Percentiles rank a stretch among this genome's conserved stretches.
These are phyloP conservation scores for Desmophyllum pertusum DNA, from an alignment of 92 coral and sea anemone species.

Conservation along the genomic window DNA sequence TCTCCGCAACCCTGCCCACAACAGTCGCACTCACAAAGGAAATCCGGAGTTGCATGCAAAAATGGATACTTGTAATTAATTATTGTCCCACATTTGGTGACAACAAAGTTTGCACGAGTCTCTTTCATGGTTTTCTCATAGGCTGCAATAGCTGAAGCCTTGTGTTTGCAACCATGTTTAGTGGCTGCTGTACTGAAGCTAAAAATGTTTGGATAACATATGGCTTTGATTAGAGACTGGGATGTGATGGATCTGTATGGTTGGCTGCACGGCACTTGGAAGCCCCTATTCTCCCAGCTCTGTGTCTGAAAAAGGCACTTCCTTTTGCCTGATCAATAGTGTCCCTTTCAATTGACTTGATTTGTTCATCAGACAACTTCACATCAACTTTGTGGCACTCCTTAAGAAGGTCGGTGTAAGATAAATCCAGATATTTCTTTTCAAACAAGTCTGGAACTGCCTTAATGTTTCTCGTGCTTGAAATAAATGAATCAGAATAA, in stretches of 20 bases:
- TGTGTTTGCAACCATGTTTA: constrained; percentile 63
- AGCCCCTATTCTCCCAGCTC: constrained; percentile 72
- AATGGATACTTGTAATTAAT: constrained; percentile 50
- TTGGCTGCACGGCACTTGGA: constrained; percentile 51
- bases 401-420: constrained; percentile 45
- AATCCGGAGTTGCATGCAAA: constrained; percentile 83
- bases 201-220: constrained; percentile 56
- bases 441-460: constrained; percentile 34
- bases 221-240: constrained; percentile 55
- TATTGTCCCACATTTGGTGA: constrained; percentile 42
- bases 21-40: constrained; percentile 55
- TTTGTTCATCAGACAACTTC: constrained; percentile 41
- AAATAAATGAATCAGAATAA: constrained; percentile 26
- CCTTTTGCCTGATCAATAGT: constrained; percentile 44
- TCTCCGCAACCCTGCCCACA: constrained; percentile 74
- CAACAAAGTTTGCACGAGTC: constrained; percentile 36
- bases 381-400: constrained; percentile 41
- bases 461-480: background rate
- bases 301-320: constrained; percentile 57
- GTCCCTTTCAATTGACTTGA: constrained; percentile 43
- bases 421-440: constrained; percentile 34
- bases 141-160: constrained; percentile 41
- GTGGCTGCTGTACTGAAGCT: constrained; percentile 55
- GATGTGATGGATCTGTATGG: constrained; percentile 52
- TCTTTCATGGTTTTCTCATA: constrained; percentile 40